Conservation (phyloP, 2,888 invertebrate species). For the Dorcus parallelipipedus region DNA sequence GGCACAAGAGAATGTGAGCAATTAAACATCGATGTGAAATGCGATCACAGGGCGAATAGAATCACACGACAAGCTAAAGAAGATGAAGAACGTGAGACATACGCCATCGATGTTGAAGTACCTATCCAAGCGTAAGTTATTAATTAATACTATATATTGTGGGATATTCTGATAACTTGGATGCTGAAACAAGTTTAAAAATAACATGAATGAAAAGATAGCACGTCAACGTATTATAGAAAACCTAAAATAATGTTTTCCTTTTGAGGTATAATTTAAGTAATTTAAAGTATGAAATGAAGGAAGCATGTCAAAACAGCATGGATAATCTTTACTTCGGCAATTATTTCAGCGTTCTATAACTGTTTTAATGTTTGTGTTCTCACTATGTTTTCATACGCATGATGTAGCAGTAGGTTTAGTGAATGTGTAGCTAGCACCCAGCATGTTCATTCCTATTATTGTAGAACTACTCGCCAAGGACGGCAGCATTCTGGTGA, state of each 20-base stretch:
- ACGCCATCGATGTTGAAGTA: slow-evolving; percentile 76
- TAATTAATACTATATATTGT: neutral
- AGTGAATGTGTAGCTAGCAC: slow-evolving; percentile 39
- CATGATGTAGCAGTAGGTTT: slow-evolving; percentile 12
- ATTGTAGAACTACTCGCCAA: slow-evolving; percentile 73
- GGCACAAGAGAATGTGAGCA: slow-evolving; percentile 89
- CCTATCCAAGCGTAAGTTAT: slow-evolving; percentile 81
- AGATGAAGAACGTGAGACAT: slow-evolving; percentile 68
- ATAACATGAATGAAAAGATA: neutral
- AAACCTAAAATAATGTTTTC: neutral
- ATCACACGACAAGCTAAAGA: slow-evolving; percentile 63
- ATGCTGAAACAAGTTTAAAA: neutral
- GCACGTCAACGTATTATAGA: too few relatives aligned
- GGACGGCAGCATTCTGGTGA: slow-evolving; percentile 85
- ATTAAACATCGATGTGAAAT: slow-evolving; percentile 86
- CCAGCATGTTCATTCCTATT: slow-evolving; percentile 52
- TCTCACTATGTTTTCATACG: neutral
- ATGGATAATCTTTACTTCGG: neutral
- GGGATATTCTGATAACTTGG: neutral
- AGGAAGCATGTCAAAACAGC: neutral
- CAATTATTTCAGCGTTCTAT: slow-evolving; percentile 1
- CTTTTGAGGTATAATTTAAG: too few relatives aligned
- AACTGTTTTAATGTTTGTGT: neutral
- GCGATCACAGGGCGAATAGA: slow-evolving; percentile 72
- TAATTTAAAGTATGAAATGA: too few relatives aligned